Conservation (phyloP, 2,888 invertebrate genomes). For the Parthenolecanium corni region DNA sequence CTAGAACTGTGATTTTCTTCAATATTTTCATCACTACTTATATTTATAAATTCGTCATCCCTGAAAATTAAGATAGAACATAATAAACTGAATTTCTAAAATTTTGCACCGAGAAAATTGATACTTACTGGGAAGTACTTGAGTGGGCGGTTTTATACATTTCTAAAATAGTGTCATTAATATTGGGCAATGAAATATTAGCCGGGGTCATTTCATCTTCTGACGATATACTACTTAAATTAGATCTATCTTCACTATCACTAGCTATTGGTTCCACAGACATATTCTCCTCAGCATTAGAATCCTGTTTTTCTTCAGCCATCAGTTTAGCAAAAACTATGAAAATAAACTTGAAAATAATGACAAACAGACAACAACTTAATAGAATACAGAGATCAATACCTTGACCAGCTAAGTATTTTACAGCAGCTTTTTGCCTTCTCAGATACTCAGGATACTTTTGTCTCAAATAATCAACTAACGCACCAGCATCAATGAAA, state of each 20-base stretch:
- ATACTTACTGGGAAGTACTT: slow-evolving; percentile 5
- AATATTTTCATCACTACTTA: slow-evolving; percentile 20
- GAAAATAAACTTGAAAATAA: neutral
- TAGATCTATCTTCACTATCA: slow-evolving; percentile 18
- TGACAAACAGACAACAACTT: neutral
- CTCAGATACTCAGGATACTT: slow-evolving; percentile 66
- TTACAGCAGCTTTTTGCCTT: slow-evolving; percentile 68
- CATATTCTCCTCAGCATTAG: slow-evolving; percentile 1
- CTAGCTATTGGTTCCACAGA: slow-evolving; percentile 4
- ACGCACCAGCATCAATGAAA: slow-evolving; percentile 64
- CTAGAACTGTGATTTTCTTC: slow-evolving; percentile 12
- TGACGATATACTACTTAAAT: slow-evolving; percentile 16
- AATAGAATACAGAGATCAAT: neutral
- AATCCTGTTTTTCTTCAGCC: slow-evolving; percentile 1
- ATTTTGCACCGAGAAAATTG: neutral
- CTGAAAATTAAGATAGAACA: neutral
- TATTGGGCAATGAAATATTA: neutral
- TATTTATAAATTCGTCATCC: slow-evolving; percentile 22
- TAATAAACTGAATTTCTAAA: neutral
- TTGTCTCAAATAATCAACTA: slow-evolving; percentile 67
- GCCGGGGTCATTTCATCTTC: slow-evolving; percentile 5
- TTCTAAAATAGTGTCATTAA: slow-evolving; percentile 5
- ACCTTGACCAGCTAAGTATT: slow-evolving; percentile 36
- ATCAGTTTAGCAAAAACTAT: slow-evolving; percentile 5
- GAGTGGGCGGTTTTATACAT: slow-evolving; percentile 9